Evolutionary conservation across 2,113 vertebrate genomes (phyloP).

Genomic region (Ceyx margarethae): DNA sequence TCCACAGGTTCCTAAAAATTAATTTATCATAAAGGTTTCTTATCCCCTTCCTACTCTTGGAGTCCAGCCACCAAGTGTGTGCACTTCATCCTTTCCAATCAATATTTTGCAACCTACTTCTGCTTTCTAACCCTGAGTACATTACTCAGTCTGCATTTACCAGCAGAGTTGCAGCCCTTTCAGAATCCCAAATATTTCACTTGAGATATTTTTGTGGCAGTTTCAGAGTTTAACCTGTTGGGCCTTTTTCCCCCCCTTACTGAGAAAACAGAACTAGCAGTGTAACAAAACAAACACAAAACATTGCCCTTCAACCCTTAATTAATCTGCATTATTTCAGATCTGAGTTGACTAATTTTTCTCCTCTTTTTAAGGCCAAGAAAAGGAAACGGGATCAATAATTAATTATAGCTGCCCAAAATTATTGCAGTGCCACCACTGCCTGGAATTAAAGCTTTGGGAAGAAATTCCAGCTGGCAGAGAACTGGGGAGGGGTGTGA

Average conservation of each 20-base stretch:
- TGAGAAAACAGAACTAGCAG: neutral
- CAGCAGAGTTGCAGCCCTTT: neutral
- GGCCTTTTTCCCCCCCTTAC: neutral
- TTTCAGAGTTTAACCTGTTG: neutral
- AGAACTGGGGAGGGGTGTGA: neutral
- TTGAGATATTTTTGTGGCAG: neutral
- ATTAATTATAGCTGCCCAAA: neutral
- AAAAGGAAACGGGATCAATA: neutral
- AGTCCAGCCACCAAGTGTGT: neutral
- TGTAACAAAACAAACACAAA: neutral
- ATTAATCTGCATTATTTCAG: neutral
- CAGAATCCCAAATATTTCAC: neutral
- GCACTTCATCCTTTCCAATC: rapidly evolving
- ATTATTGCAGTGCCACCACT: neutral
- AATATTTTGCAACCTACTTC: neutral
- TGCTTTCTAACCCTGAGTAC: neutral
- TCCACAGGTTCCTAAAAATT: neutral
- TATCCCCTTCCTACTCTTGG: neutral
- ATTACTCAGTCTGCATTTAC: neutral
- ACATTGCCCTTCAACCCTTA: neutral
- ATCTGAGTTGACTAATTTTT: neutral
- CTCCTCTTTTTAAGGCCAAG: neutral
- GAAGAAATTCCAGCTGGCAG: neutral
- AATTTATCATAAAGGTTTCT: neutral
- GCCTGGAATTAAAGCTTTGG: neutral